These are phyloP conservation scores for Plagiodera versicolora DNA, from an alignment of 2,888 invertebrate species.

Conservation along the genomic window DNA sequence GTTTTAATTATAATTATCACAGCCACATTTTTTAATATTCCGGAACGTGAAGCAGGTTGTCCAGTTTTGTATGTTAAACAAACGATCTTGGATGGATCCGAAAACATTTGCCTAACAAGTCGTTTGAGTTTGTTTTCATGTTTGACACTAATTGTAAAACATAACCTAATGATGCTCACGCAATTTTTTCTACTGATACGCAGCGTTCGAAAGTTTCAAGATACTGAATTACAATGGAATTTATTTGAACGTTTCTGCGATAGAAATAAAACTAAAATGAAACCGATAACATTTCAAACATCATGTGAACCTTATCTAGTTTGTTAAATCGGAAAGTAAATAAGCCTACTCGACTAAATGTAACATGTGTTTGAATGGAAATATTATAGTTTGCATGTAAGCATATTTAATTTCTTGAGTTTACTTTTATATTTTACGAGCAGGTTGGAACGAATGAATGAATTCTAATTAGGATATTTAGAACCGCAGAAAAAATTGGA, in stretches of 20 bases:
- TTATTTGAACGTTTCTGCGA: constrained; percentile 7
- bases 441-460: not conserved
- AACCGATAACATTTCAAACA: constrained; percentile 22
- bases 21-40: not conserved
- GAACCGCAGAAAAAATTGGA: too few species aligned
- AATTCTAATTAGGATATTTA: too few species aligned
- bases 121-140: not conserved
- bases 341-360: constrained; percentile 12
- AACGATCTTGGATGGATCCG: too few species aligned
- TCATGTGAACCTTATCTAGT: constrained; percentile 23
- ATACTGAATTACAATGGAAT: not conserved
- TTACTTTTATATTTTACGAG: not conserved
- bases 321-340: constrained; percentile 23
- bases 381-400: not conserved
- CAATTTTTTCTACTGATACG: not conserved
- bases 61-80: too few species aligned
- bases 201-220: not conserved
- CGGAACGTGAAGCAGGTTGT: too few species aligned
- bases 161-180: not conserved
- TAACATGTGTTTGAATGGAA: not conserved
- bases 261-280: not conserved
- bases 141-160: not conserved
- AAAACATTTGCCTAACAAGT: not conserved
- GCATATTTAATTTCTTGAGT: not conserved
- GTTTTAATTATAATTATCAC: not conserved